Base-by-base conservation (phyloP, 1,140 invertebrate species). In the Protaetia brevitarsis region DNA sequence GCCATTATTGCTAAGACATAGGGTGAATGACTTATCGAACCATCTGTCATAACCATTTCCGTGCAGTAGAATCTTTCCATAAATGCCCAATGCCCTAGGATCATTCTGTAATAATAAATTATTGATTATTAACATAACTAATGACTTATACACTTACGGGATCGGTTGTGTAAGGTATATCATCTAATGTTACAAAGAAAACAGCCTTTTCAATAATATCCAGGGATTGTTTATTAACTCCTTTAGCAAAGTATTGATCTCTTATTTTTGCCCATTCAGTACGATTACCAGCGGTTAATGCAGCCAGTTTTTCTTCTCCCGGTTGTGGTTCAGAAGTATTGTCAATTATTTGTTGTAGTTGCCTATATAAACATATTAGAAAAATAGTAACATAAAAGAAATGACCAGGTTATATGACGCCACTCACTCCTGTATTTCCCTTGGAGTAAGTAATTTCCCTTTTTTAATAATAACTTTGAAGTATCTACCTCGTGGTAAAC, bases 1-100 rank as follows among this genome's bases (percentile, higher is more conserved):
- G 74, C 94, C 97, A 82, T 99, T 99, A 37, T 82, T 89, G 66
- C 89, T 92, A 71, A 99, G 86, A 74, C 97, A 96, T 1, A 99
- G 82, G 56, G 92, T 98, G 80, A 99, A 99, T n/a, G 96, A 97
- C 81, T 99, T 99, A 81, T 99, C 97, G 80, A 98, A 99, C 97
- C 97, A 99, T 63, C 96, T 85, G 77, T 99, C 92, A 78, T 95
- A 89, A 3, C 95, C 96, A 76, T 96, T 97, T 58, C 97, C 97
- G 80, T 99, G 96, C 0, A 99, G 82, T 74, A 99, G 84, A 62
- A 88, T 83, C 64, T 88, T 85, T 3, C 95, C 96, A 80, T 90
- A 99, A n/a, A 86, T 82, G 73, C 97, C 91, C 69, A 99, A 78
- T 78, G 94, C 91, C 7, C 85, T 82, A 0, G 90, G 87, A 73